Evolutionary conservation across 2,888 invertebrate genomes (phyloP), one percentile per base, ranked within the genome.

Genomic region (Neelides folsomi): DNA sequence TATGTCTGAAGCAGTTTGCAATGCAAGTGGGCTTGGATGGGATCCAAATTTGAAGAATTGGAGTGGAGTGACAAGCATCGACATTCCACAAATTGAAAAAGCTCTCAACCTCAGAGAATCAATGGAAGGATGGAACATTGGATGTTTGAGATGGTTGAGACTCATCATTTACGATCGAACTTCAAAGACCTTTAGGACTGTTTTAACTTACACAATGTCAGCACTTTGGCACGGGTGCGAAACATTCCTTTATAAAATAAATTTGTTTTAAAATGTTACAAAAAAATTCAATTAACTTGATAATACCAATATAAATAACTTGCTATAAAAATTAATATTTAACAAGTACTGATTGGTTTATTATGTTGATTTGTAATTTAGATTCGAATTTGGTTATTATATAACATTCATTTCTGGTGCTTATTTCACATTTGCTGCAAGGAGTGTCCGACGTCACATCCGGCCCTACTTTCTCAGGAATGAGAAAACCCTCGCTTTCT

Each of bases 211-310:
- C 71, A 74, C 79, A 34, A 76, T 93, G 55, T 90, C 90, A 42
- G 94, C 95, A 19, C 71, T 94, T 49, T 97, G 97, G 97, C 97
- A 97, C 72, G 89, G 89, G 13, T 67, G n/a, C n/a, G n/a, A n/a
- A n/a, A n/a, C n/a, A n/a, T n/a, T n/a, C n/a, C n/a, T n/a, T n/a
- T n/a, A n/a, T n/a, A n/a, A n/a, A n/a, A n/a, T n/a, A n/a, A n/a
- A n/a, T n/a, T n/a, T n/a, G n/a, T n/a, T n/a, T n/a, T n/a, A n/a
- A n/a, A n/a, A n/a, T n/a, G n/a, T n/a, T n/a, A n/a, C n/a, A n/a
- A n/a, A n/a, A n/a, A n/a, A n/a, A n/a, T n/a, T n/a, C n/a, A 27
- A 27, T 27, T 27, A 27, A 5, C 4, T 27, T 27, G 7, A 27
- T 27, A 27, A 27, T 27, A 27, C 27, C 27, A 27, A 27, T 27